A percentile compares a stretch with the other conserved stretches of the same genome.
Evolutionary conservation across 2,113 vertebrate species (phyloP).

Genomic region (Copsychus sechellarum): DNA sequence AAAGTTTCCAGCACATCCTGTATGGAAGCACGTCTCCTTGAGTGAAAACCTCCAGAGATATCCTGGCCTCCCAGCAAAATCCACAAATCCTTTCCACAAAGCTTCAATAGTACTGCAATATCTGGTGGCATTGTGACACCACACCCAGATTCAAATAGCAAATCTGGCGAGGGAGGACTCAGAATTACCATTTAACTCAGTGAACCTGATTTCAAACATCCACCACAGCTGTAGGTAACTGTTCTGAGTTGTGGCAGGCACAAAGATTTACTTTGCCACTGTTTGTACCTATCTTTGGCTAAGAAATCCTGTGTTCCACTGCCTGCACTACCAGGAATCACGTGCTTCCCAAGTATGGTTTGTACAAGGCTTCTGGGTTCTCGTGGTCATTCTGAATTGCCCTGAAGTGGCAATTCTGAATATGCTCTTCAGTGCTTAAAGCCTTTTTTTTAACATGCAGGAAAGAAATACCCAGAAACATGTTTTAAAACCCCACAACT

Average conservation of each 20-base stretch:
- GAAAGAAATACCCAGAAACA: slow-evolving; percentile 6
- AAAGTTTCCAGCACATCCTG: neutral
- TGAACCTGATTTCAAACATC: neutral
- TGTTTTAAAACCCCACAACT: neutral
- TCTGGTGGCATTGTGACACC: neutral
- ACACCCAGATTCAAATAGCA: neutral
- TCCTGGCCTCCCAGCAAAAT: neutral
- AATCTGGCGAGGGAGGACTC: neutral
- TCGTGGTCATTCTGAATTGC: neutral
- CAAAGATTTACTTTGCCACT: neutral
- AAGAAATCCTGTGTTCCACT: neutral
- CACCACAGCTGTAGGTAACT: neutral
- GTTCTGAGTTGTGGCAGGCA: neutral
- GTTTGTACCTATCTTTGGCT: neutral
- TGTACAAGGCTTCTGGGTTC: neutral
- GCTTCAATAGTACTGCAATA: neutral
- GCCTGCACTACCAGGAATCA: neutral
- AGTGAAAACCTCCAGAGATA: neutral
- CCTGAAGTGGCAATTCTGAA: neutral
- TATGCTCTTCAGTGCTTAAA: neutral
- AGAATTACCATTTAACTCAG: neutral
- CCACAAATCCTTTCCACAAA: neutral
- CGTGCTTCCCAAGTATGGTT: neutral
- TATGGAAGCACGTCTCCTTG: neutral
- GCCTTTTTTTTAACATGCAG: neutral